Evolutionary conservation across 2,888 invertebrate genomes (phyloP).

Genomic region (Ferdinandea cuprea): DNA sequence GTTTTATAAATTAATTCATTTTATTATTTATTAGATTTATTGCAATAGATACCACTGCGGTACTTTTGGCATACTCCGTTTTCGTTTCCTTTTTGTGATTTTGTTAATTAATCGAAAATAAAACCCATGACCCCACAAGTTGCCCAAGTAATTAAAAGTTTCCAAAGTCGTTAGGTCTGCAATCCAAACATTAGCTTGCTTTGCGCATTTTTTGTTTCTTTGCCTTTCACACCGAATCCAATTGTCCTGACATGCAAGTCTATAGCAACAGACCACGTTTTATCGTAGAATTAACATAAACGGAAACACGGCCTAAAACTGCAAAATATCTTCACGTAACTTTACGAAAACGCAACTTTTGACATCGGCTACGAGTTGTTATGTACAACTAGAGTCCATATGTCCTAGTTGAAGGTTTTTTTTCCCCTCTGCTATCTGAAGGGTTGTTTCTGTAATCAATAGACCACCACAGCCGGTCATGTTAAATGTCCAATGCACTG

Average conservation of each 20-base stretch:
- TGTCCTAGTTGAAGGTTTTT: not conserved
- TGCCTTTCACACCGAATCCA: not conserved
- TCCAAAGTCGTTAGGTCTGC: not conserved
- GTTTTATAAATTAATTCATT: too few species aligned
- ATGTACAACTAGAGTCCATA: not conserved
- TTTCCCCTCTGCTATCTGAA: not conserved
- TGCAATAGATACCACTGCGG: too few species aligned
- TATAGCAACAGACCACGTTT: not conserved
- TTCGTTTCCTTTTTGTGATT: too few species aligned
- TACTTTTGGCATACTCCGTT: too few species aligned
- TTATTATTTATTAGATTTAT: too few species aligned
- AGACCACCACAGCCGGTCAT: not conserved
- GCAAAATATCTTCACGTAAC: slow-evolving; percentile 54
- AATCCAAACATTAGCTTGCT: not conserved
- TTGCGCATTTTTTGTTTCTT: not conserved
- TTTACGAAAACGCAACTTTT: slow-evolving; percentile 13
- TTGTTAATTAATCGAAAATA: not conserved
- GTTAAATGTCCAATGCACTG: not conserved
- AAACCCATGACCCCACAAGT: not conserved
- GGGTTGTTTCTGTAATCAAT: not conserved
- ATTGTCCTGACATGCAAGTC: not conserved
- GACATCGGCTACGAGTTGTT: not conserved
- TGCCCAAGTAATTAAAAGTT: not conserved
- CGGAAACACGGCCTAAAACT: slow-evolving; percentile 8
- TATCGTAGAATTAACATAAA: slow-evolving; percentile 13